phyloP scores from a whole-genome alignment of 2,797 vertebrate species.

The Fringilla coelebs region DNA sequence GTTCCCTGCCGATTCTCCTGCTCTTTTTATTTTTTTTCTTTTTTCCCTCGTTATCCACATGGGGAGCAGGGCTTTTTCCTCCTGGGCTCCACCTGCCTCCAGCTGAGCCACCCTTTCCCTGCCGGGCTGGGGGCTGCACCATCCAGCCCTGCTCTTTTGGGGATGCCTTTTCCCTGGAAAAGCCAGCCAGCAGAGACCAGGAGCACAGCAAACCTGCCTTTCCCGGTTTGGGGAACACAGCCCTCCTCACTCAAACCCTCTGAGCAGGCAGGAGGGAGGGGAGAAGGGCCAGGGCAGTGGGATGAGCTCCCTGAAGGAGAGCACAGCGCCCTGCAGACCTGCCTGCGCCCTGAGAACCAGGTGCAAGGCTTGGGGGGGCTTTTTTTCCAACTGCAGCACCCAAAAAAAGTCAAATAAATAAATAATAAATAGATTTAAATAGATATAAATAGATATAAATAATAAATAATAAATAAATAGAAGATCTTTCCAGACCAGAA shows the following conservation, averaged over 20 bases:
- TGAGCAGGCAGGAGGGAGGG: accelerated
- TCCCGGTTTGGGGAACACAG: neutral
- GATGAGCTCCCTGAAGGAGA: neutral
- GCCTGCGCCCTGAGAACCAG: accelerated
- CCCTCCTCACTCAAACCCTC: neutral
- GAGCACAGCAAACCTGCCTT: accelerated
- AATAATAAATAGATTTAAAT: too few relatives aligned
- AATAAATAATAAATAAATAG: neutral
- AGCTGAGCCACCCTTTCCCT: neutral
- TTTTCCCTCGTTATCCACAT: accelerated
- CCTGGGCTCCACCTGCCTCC: neutral
- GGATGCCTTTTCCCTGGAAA: neutral
- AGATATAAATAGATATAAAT: too few relatives aligned
- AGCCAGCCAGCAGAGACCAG: accelerated
- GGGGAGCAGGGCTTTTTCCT: neutral
- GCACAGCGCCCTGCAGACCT: neutral
- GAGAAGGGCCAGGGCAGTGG: accelerated
- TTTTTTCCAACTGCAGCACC: neutral
- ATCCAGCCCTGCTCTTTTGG: neutral
- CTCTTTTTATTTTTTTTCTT: neutral
- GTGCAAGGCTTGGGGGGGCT: neutral
- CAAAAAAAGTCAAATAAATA: neutral
- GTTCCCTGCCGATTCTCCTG: neutral
- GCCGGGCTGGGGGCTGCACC: accelerated
- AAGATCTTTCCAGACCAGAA: neutral